These are phyloP conservation scores for Keiferia lycopersicella DNA, from an alignment of 2,888 invertebrate genomes.

Conservation along the genomic window DNA sequence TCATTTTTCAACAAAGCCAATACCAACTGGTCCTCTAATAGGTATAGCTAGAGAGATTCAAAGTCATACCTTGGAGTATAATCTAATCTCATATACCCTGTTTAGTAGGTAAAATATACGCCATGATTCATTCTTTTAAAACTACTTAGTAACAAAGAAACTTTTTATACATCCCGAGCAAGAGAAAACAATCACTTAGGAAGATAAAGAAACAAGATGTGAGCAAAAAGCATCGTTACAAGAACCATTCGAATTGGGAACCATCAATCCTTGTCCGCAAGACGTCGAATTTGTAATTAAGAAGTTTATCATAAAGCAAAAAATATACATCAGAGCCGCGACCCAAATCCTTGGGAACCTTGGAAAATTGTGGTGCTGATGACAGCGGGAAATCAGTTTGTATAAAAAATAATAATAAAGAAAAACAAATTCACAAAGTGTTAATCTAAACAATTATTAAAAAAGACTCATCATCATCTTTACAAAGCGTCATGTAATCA, in stretches of 20 bases:
- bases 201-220: constrained; percentile 6
- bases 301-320: constrained; percentile 46
- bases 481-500: no score
- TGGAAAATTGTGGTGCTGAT: constrained; percentile 18
- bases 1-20: no score
- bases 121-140: neutral
- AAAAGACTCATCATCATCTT: no score
- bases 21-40: no score
- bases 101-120: no score
- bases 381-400: constrained; percentile 23
- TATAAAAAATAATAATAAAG: no score
- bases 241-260: neutral
- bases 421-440: no score
- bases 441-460: no score
- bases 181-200: constrained; percentile 3
- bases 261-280: constrained; percentile 45
- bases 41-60: no score
- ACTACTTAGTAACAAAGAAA: neutral
- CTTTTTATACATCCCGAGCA: neutral
- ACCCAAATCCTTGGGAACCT: constrained; percentile 34
- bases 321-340: constrained; percentile 35
- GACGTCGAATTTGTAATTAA: constrained; percentile 46
- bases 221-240: constrained; percentile 12
- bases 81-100: no score
- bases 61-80: no score